Percentiles rank a stretch among this genome's conserved stretches.
phyloP scores from a whole-genome alignment of 2,888 invertebrate genomes.

The Mythimna ferrago region DNA sequence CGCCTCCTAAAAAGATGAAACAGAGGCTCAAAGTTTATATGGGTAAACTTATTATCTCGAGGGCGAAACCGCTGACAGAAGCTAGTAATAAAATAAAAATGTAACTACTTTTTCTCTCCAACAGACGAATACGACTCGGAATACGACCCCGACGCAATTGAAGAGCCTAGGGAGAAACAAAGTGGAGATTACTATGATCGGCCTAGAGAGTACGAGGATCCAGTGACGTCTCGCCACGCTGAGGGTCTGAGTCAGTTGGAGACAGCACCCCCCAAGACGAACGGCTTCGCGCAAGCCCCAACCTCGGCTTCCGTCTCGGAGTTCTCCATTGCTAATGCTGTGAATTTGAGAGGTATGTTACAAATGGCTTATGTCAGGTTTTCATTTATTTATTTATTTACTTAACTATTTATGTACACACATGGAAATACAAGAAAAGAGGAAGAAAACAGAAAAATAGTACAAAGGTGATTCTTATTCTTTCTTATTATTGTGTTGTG shows the following conservation, averaged over 20 bases:
- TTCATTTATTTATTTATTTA: too few relatives aligned
- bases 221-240: slow-evolving; percentile 75
- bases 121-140: slow-evolving; percentile 79
- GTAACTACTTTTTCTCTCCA: slow-evolving; percentile 6
- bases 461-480: too few relatives aligned
- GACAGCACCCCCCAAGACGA: slow-evolving; percentile 68
- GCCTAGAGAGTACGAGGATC: slow-evolving; percentile 76
- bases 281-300: slow-evolving; percentile 73
- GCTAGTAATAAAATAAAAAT: background rate
- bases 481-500: background rate
- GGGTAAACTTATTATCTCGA: too few relatives aligned
- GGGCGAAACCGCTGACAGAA: too few relatives aligned
- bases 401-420: too few relatives aligned
- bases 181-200: slow-evolving; percentile 79
- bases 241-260: slow-evolving; percentile 74
- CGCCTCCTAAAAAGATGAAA: too few relatives aligned
- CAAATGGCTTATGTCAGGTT: background rate
- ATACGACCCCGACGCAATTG: slow-evolving; percentile 68
- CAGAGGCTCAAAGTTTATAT: too few relatives aligned
- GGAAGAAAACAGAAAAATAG: too few relatives aligned
- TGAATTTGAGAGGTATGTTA: slow-evolving; percentile 84
- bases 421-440: too few relatives aligned
- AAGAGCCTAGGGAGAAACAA: slow-evolving; percentile 62
- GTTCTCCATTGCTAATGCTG: slow-evolving; percentile 84
- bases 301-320: slow-evolving; percentile 81